These are phyloP conservation scores for Sipha flava DNA, from an alignment of 1,140 invertebrate genomes.

Conservation along the genomic window DNA sequence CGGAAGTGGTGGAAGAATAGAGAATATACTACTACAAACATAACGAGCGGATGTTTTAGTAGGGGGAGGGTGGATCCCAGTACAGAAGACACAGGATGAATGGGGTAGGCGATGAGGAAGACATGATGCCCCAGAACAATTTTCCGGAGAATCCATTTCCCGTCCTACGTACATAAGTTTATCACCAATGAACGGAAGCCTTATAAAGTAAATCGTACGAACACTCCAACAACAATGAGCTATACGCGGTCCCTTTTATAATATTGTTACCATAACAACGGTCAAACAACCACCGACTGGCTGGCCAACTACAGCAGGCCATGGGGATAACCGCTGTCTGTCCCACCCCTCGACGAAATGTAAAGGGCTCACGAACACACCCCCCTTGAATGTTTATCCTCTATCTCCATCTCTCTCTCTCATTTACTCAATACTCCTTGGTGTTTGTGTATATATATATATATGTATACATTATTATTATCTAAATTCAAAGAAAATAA, in stretches of 20 bases:
- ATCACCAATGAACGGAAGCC: constrained; percentile 11
- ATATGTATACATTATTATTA: not conserved
- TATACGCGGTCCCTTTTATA: not conserved
- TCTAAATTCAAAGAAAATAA: not conserved
- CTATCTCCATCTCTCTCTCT: no score
- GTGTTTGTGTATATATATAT: no score
- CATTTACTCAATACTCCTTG: no score
- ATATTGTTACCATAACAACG: not conserved
- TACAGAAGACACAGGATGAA: no score
- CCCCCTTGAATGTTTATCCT: not conserved
- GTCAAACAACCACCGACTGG: not conserved
- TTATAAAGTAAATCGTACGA: not conserved
- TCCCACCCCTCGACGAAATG: not conserved
- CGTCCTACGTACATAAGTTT: not conserved
- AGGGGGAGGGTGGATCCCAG: no score
- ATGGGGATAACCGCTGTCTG: not conserved
- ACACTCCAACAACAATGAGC: not conserved
- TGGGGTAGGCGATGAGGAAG: no score
- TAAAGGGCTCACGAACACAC: not conserved
- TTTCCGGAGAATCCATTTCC: not conserved
- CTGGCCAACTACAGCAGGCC: not conserved
- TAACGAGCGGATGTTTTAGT: no score
- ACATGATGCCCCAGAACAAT: not conserved
- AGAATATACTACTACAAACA: no score
- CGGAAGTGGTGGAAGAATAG: no score